phyloP scores from a whole-genome alignment of 2,113 vertebrate species.

The Tonatia bakeri region DNA sequence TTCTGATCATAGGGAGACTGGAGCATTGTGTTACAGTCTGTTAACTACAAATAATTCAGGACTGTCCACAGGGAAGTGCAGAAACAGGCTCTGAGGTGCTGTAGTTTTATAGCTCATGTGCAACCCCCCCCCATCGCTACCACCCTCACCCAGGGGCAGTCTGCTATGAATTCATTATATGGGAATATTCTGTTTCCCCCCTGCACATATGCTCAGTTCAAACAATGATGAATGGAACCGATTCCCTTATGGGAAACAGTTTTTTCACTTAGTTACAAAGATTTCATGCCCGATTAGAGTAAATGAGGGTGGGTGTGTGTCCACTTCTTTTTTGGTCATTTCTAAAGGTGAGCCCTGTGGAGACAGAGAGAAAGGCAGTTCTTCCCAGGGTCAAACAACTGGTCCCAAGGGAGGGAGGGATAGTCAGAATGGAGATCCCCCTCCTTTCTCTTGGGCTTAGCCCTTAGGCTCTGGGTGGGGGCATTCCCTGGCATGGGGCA shows the following conservation, averaged over 20 bases:
- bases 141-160: conserved; percentile 53
- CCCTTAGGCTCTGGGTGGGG: background rate
- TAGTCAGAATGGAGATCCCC: background rate
- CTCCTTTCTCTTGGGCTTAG: background rate
- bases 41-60: conserved; percentile 75
- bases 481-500: conserved; percentile 25
- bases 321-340: conserved; percentile 17
- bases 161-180: conserved; percentile 77
- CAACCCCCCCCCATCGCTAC: background rate
- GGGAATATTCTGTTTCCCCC: conserved; percentile 48
- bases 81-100: conserved; percentile 64
- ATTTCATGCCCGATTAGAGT: conserved; percentile 85
- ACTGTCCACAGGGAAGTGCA: conserved; percentile 41
- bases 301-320: conserved; percentile 70
- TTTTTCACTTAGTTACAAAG: conserved; percentile 86
- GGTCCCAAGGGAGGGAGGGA: background rate
- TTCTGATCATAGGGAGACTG: conserved; percentile 25
- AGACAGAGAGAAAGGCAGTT: background rate
- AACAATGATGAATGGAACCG: conserved; percentile 81
- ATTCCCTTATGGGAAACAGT: conserved; percentile 83
- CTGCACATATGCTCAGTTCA: conserved; percentile 67
- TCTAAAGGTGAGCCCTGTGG: conserved; percentile 78
- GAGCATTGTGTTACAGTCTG: conserved; percentile 76
- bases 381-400: background rate
- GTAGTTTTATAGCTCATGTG: conserved; percentile 23